Conservation (phyloP, 2,888 invertebrate species). For the Nyleta sp. region DNA sequence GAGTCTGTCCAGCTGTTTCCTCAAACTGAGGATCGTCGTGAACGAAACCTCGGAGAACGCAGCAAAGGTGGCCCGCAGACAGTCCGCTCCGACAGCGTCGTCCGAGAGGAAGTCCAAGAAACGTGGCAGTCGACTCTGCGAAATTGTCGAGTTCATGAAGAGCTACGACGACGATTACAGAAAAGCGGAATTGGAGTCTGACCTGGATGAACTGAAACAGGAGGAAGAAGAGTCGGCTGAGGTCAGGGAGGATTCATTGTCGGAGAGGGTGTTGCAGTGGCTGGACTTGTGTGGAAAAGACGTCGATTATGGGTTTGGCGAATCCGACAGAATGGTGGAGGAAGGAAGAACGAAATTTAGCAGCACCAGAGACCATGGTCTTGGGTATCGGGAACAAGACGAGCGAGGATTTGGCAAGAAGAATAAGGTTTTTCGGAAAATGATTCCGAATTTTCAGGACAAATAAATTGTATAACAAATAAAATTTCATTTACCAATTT, state of each 20-base stretch:
- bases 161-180: slow-evolving; percentile 31
- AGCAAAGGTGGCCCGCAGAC: slow-evolving; percentile 67
- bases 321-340: no score
- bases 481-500: no score
- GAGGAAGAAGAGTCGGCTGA: slow-evolving; percentile 5
- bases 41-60: slow-evolving; percentile 67
- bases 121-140: slow-evolving; percentile 1
- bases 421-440: no score
- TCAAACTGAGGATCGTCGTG: slow-evolving; percentile 74
- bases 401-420: no score
- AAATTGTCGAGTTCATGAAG: slow-evolving; percentile 47
- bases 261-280: slow-evolving; percentile 91
- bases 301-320: slow-evolving; percentile 66
- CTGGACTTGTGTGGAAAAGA: slow-evolving; percentile 88
- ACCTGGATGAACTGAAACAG: neutral
- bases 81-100: slow-evolving; percentile 72
- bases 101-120: slow-evolving; percentile 2
- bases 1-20: slow-evolving; percentile 72
- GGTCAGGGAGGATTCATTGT: slow-evolving; percentile 81
- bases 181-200: slow-evolving; percentile 3
- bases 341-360: no score
- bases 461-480: no score
- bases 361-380: no score
- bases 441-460: no score
- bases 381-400: no score